These are phyloP conservation scores for Trachelus tabidus DNA, from an alignment of 2,888 invertebrate species.

Conservation along the genomic window DNA sequence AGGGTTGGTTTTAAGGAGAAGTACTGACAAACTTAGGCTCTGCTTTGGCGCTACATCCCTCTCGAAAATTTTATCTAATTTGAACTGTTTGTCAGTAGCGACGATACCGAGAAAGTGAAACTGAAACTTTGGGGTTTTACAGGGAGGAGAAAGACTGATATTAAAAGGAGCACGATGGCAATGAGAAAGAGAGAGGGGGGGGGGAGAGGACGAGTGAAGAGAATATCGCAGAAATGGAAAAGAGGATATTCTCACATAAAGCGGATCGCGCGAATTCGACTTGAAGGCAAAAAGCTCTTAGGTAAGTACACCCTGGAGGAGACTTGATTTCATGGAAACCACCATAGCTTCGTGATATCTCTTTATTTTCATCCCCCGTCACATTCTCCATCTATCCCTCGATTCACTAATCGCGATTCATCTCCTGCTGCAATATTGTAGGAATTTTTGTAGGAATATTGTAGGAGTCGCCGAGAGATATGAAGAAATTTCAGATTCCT, in stretches of 20 bases:
- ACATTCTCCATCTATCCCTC: not conserved
- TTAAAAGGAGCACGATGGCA: not conserved
- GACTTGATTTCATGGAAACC: not conserved
- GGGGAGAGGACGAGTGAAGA: not conserved
- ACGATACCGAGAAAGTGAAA: not conserved
- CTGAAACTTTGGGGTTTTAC: not conserved
- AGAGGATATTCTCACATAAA: not conserved
- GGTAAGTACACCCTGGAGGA: not conserved
- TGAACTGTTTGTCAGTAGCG: not conserved
- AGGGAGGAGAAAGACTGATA: not conserved
- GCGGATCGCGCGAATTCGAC: not conserved
- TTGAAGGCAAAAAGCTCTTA: not conserved
- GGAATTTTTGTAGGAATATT: too few relatives aligned
- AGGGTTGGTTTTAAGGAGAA: not conserved
- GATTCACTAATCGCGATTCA: not conserved
- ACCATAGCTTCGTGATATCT: not conserved
- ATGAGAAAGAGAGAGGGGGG: slow-evolving; percentile 1
- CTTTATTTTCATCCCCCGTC: not conserved
- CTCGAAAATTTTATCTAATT: not conserved
- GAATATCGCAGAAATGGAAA: not conserved
- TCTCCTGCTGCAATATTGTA: not conserved
- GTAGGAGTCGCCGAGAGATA: too few relatives aligned
- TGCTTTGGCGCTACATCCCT: not conserved
- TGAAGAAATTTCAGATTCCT: too few relatives aligned
- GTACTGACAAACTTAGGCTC: not conserved